phyloP scores from a whole-genome alignment of 2,888 invertebrate genomes.

The Leptopilina syphax region DNA sequence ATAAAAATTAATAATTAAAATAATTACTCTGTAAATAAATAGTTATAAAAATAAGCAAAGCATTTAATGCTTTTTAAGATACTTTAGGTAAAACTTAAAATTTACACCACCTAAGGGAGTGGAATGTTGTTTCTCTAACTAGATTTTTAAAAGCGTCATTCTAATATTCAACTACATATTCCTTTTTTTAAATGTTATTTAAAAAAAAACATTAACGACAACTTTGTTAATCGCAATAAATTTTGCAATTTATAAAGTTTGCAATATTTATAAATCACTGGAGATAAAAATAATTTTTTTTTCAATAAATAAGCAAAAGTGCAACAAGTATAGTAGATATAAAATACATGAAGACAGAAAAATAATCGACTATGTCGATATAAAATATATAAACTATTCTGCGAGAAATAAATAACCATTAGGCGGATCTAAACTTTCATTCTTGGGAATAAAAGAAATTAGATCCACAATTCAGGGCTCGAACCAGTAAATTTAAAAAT shows the following conservation, averaged over 20 bases:
- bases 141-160: conserved; percentile 71
- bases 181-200: conserved; percentile 44
- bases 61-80: conserved; percentile 71
- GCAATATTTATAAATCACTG: conserved; percentile 61
- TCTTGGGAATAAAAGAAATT: conserved; percentile 44
- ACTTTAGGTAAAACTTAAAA: conserved; percentile 70
- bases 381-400: conserved; percentile 34
- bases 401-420: conserved; percentile 57
- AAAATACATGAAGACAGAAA: conserved; percentile 53
- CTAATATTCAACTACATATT: conserved; percentile 68
- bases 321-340: conserved; percentile 67
- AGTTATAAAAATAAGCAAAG: conserved; percentile 75
- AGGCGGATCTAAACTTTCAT: conserved; percentile 49
- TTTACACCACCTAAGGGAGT: conserved; percentile 71
- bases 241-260: conserved; percentile 54
- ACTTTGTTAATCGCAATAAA: conserved; percentile 63
- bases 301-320: conserved; percentile 74
- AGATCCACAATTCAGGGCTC: conserved; percentile 32
- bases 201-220: conserved; percentile 69
- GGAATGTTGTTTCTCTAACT: conserved; percentile 73
- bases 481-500: too few relatives aligned
- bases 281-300: conserved; percentile 59
- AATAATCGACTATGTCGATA: conserved; percentile 47
- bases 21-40: conserved; percentile 72
- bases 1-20: conserved; percentile 53